Evolutionary conservation across 2,797 vertebrate species (phyloP), one percentile per base, ranked within the genome.

Genomic region (Halcyon smyrnensis): DNA sequence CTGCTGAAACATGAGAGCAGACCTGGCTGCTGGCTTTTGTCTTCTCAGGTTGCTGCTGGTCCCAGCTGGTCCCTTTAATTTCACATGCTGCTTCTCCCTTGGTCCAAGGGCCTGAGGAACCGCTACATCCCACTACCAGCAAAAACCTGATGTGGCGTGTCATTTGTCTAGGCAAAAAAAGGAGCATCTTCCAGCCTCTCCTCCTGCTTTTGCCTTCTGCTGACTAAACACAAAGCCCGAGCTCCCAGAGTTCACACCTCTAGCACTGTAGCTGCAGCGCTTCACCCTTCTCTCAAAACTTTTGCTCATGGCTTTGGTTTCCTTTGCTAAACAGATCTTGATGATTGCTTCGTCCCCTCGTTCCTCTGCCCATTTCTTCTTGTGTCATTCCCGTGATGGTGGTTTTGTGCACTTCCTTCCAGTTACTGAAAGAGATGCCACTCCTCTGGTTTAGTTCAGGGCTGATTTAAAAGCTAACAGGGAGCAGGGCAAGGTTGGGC

Each of bases 351-450:
- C 1, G 9, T 74, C 60, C 57, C 37, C 51, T 67, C 1, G 0
- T 79, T 64, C 69, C 36, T 25, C 74, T 86, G 56, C 39, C 63
- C 0, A 0, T 73, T 76, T 67, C 71, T 75, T 91, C 84, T 50
- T 27, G 67, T 67, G 76, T 78, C 80, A 74, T 90, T 93, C 68
- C 78, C 2, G 0, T 56, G 37, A 20, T 37, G 37, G 60, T 71
- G 84, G 83, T 86, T 96, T 95, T 77, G 43, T 62, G 70, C 15
- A 64, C 65, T 95, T 95, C 85, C 77, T 91, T 94, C 93, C 64
- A 74, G 88, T 82, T 88, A 84, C 69, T 56, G 73, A 81, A 89
- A 56, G 14, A 91, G 80, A 63, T 87, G 50, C 56, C 9, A 17
- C 51, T 88, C 48, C 53, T 88, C 64, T 74, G 57, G 32, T 71